Evolutionary conservation across 2,888 invertebrate genomes (phyloP), one percentile per base, ranked within the genome.

Genomic region (Zygothrica quintamaculata): DNA sequence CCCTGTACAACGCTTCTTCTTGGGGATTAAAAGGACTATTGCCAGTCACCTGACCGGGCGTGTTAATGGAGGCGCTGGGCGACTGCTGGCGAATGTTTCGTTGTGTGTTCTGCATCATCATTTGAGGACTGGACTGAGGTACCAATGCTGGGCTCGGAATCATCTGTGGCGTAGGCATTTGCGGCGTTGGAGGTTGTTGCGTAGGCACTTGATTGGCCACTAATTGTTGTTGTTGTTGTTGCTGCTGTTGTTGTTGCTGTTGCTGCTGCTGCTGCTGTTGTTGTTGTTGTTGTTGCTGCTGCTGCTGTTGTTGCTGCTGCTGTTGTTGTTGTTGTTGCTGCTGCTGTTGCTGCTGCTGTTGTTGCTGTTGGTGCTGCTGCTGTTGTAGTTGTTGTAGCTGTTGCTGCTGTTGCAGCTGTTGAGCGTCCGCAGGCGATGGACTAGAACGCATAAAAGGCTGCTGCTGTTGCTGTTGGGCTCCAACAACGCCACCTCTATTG

Each of bases 1-100:
- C 98, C 51, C 97, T 92, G 89, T 98, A 99, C 0, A 96, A 95
- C 53, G 96, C 96, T 82, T 98, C 98, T 80, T 98, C 98, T 69
- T 94, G 93, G 57, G 93, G 92, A 77, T 92, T 93, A 73, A 94
- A 93, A 0, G 95, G 95, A 88, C 94, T 94, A 11, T 94, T 93
- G 22, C 90, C 92, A 0, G 91, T 89, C 4, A 90, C 90, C 58
- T 92, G 92, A 0, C 92, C 92, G 0, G 97, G 97, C 0, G 97
- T 97, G 90, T 96, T 97, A 12, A 97, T 92, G 0, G 96, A 95
- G 25, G 95, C 94, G 31, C 95, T 95, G 0, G 97, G 97, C n/a
- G 96, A 96, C 3, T 96, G 94, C 7, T 96, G 94, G 1, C 94
- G 94, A 92, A 95, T 93, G 25, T 77, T 92, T 9, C 93, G 90